Percentiles rank a stretch among this genome's conserved stretches.
phyloP scores from a whole-genome alignment of 2,797 vertebrate species.

The Syngnathus rostellatus region DNA sequence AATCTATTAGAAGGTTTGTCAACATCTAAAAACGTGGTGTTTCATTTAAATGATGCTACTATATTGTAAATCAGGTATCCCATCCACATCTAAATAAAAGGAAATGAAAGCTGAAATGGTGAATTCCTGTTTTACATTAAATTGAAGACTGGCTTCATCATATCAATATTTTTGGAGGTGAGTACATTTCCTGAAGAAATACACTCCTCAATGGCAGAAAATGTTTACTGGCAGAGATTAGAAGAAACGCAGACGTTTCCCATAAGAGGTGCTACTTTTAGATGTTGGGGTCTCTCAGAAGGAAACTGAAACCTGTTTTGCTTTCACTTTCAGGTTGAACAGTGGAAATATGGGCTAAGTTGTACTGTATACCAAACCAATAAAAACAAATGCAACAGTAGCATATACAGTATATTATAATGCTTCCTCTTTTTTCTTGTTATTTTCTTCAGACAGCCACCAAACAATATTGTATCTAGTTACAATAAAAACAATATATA shows the following conservation, averaged over 20 bases:
- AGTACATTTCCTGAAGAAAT: no score
- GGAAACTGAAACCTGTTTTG: neutral
- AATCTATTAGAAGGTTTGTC: no score
- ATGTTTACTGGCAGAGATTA: no score
- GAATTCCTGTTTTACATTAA: neutral
- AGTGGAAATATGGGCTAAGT: neutral
- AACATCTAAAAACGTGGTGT: neutral
- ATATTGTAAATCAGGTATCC: neutral
- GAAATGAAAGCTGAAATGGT: neutral
- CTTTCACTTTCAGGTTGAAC: neutral
- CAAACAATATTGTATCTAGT: neutral
- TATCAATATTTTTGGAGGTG: neutral
- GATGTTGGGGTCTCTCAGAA: neutral
- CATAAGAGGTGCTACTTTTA: neutral
- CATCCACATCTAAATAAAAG: neutral
- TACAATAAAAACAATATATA: neutral
- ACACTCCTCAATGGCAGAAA: no score
- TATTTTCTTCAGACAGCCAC: no score
- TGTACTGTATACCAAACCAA: no score
- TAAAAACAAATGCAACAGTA: no score
- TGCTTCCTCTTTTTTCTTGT: no score
- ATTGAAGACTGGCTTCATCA: neutral
- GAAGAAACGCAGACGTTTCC: neutral
- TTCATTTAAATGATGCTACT: neutral
- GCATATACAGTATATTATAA: no score